A percentile compares a stretch with the other conserved stretches of the same genome.
These are phyloP conservation scores for Timandra comae DNA, from an alignment of 2,888 invertebrate species.

Conservation along the genomic window DNA sequence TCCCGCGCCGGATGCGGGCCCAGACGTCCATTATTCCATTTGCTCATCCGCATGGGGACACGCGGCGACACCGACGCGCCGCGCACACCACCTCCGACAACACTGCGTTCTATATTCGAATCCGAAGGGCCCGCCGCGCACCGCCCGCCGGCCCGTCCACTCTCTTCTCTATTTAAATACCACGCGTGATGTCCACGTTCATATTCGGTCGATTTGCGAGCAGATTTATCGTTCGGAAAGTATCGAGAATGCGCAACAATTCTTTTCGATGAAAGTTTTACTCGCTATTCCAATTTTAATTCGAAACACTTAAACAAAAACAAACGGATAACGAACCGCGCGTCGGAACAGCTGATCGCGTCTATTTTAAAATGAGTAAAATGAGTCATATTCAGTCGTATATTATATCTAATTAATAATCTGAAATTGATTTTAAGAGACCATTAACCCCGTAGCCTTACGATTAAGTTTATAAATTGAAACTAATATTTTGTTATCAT, in stretches of 20 bases:
- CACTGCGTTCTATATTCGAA: constrained; percentile 52
- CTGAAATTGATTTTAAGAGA: constrained; percentile 60
- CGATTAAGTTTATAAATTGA: constrained; percentile 64
- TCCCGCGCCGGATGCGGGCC: constrained; percentile 74
- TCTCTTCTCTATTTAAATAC: constrained; percentile 55
- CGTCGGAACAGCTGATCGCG: constrained; percentile 38
- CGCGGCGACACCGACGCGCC: constrained; percentile 32
- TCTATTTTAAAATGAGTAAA: constrained; percentile 12
- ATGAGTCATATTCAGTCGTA: constrained; percentile 18
- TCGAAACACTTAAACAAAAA: constrained; percentile 52
- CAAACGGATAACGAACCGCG: constrained; percentile 28
- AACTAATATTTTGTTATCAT: constrained; percentile 43
- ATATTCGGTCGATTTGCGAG: constrained; percentile 62
- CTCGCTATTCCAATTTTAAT: constrained; percentile 58
- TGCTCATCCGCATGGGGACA: constrained; percentile 74
- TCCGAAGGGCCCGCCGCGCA: constrained; percentile 40
- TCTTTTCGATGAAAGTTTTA: constrained; percentile 70
- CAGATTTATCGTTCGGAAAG: constrained; percentile 62
- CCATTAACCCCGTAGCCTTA: constrained; percentile 55
- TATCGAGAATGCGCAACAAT: constrained; percentile 54
- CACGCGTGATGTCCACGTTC: constrained; percentile 51
- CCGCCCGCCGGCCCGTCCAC: constrained; percentile 12
- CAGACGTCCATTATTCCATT: constrained; percentile 76
- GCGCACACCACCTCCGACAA: constrained; percentile 45
- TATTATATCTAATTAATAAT: constrained; percentile 27